Percentiles rank a stretch among this genome's conserved stretches.
Conservation (phyloP, 1,140 invertebrate genomes). For the Alviniconcha marisindica region DNA sequence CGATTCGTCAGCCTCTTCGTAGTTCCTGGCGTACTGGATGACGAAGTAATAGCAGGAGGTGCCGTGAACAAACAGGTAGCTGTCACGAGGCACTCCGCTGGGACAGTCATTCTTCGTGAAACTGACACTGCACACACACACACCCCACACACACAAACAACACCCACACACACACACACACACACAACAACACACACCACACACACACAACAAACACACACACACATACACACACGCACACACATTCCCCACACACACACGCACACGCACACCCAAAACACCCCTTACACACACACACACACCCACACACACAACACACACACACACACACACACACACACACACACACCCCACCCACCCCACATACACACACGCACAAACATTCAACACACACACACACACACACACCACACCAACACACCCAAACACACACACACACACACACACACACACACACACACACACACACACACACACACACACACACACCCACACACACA, state of each 20-base stretch:
- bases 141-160: not conserved
- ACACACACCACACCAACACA: not conserved
- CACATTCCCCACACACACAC: not conserved
- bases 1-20: not conserved
- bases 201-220: not conserved
- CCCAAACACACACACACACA: not conserved
- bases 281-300: not conserved
- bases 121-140: not conserved
- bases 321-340: no score
- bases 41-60: conserved; percentile 11
- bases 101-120: not conserved
- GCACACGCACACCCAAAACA: not conserved
- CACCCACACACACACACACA: not conserved
- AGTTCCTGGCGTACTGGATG: not conserved
- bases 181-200: no score
- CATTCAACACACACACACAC: no score
- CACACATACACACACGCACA: not conserved
- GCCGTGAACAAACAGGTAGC: not conserved
- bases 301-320: not conserved
- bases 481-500: not conserved
- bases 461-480: not conserved
- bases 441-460: not conserved
- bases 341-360: not conserved
- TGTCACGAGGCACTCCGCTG: not conserved
- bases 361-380: not conserved